Base-by-base conservation (phyloP, 2,113 vertebrate species). In the Scatophagus argus region DNA sequence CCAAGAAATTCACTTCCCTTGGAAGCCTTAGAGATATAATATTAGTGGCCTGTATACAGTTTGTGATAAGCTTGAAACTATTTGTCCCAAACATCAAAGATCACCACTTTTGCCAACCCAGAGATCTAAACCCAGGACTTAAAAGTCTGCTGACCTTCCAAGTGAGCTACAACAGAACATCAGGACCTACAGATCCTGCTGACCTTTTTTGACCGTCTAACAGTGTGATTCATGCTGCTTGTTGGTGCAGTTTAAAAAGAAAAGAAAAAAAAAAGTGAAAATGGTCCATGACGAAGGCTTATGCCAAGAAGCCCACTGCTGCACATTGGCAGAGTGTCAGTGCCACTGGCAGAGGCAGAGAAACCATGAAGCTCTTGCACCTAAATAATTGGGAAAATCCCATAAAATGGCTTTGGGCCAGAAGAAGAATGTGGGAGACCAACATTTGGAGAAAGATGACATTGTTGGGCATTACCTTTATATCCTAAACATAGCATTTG, bases 71-170 rank as follows among this genome's bases (percentile, higher is more conserved):
- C 36, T 38, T 66, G 8, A 77, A 14, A 27, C 21, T 13, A 51
- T 47, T 60, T 67, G 14, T 59, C 34, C 77, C 56, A 60, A 61
- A 77, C 75, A 66, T 76, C 56, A 79, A 71, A 67, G 21, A 44
- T 10, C 44, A 8, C 1, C 6, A 13, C 25, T 38, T 75, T 36
- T 39, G 16, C 56, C 66, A 55, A 46, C 56, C 23, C 46, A 25
- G 34, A 77, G 27, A 54, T 79, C 31, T 77, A 64, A 79, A 68
- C 47, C 41, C 49, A 4, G 29, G 34, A 51, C 52, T 78, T 81
- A 12, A 84, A 82, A 69, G 72, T 84, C 54, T 46, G 55, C 56
- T 80, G 89, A 89, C 86, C 84, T 83, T 88, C 64, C 64, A 58
- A 27, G 58, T 54, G 65, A 79, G 58, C 46, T 69, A 66, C 62